phyloP scores from a whole-genome alignment of 2,888 invertebrate species.

The Volucella bombylans region DNA sequence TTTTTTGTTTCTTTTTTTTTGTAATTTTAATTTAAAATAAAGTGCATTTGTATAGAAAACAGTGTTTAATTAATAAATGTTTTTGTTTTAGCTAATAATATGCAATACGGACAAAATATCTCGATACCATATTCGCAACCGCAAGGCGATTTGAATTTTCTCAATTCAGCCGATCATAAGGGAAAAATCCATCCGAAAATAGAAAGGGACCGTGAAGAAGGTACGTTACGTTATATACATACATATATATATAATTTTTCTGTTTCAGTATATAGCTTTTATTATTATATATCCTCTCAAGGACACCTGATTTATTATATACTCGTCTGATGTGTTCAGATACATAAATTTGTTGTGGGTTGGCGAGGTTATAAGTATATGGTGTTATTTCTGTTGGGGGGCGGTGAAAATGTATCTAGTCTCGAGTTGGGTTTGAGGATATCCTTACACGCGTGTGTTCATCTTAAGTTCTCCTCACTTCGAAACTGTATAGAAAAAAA shows the following conservation, averaged over 20 bases:
- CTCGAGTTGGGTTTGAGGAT: too few species aligned
- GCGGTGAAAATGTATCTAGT: too few species aligned
- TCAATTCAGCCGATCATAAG: constrained; percentile 82
- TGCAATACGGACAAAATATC: constrained; percentile 83
- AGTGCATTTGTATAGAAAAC: constrained; percentile 40
- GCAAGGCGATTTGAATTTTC: constrained; percentile 82
- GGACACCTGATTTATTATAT: constrained; percentile 63
- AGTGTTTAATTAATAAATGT: constrained; percentile 59
- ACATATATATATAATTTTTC: neutral
- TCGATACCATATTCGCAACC: constrained; percentile 83
- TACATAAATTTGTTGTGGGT: neutral
- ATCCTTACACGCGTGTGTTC: too few species aligned
- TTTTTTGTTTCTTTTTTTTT: neutral
- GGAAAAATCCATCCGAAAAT: constrained; percentile 83
- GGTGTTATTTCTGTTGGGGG: too few species aligned
- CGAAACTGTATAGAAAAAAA: too few species aligned
- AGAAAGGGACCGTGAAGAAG: constrained; percentile 83
- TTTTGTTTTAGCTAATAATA: constrained; percentile 81
- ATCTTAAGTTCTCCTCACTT: too few species aligned
- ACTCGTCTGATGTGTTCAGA: neutral
- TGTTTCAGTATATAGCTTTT: neutral
- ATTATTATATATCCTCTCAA: constrained; percentile 38
- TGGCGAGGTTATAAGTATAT: too few species aligned
- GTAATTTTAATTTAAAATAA: constrained; percentile 6
- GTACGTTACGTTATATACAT: constrained; percentile 78